Percentiles rank a stretch among this genome's conserved stretches.
These are phyloP conservation scores for Chelmon rostratus DNA, from an alignment of 2,797 vertebrate genomes.

Conservation along the genomic window DNA sequence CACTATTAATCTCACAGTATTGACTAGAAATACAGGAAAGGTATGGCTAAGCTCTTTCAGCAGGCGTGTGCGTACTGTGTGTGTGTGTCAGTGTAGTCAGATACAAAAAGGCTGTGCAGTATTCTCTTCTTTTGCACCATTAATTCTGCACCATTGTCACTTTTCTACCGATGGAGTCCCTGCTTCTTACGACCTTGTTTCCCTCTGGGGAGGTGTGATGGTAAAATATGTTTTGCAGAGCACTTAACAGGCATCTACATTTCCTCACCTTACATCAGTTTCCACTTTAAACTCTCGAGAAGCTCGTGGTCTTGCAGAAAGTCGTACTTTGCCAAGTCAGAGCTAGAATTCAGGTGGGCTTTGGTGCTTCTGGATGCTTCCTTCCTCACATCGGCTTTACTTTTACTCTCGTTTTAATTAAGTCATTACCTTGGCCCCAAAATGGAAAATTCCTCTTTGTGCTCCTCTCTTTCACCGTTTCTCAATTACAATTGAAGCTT, in stretches of 20 bases:
- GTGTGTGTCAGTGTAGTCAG: neutral
- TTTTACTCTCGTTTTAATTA: constrained; percentile 39
- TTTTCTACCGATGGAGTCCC: constrained; percentile 25
- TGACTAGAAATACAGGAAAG: constrained; percentile 56
- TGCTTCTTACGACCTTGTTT: constrained; percentile 37
- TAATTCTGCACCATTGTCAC: constrained; percentile 40
- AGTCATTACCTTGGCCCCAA: constrained; percentile 22
- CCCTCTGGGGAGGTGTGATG: constrained; percentile 11
- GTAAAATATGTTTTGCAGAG: constrained; percentile 33
- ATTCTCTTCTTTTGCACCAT: constrained; percentile 29
- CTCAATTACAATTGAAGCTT: constrained; percentile 24
- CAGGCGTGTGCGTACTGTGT: constrained; percentile 5
- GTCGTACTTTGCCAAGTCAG: constrained; percentile 27
- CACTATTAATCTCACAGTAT: constrained; percentile 70
- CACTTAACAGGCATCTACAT: constrained; percentile 57
- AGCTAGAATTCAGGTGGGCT: constrained; percentile 12
- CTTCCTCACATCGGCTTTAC: neutral
- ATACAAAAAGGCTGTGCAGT: constrained; percentile 15
- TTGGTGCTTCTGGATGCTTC: neutral
- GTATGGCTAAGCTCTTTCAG: constrained; percentile 32
- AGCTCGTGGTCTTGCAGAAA: constrained; percentile 14
- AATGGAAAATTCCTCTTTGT: constrained; percentile 24
- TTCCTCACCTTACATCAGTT: constrained; percentile 74
- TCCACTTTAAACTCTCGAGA: constrained; percentile 50
- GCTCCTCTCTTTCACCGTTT: constrained; percentile 9